Evolutionary conservation across 1,140 invertebrate genomes (phyloP), one percentile per base, ranked within the genome.

Genomic region (Formica exsecta): DNA sequence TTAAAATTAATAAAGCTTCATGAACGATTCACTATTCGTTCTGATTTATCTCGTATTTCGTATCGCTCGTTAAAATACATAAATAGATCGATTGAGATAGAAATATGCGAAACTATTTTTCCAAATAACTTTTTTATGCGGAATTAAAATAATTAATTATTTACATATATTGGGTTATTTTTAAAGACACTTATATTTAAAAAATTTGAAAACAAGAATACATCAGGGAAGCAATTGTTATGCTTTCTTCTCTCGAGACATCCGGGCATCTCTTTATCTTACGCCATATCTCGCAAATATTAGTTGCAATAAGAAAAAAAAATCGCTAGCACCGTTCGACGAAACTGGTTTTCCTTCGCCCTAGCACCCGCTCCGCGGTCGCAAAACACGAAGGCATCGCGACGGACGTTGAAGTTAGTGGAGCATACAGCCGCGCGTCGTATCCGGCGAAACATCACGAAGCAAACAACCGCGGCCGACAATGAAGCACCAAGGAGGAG

Each of bases 381-480:
- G 36, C 51, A 44, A 75, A 74, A 2, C 61, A 64, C 81, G 64
- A 86, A 89, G 87, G 89, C 84, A 38, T 65, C 44, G 85, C 36
- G 61, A 65, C 38, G 66, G 65, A 80, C 16, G 48, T 80, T 29
- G 19, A 70, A 89, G 77, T 89, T 89, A 89, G 77, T 86, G 89
- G 84, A 87, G 87, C 89, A 57, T 89, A 70, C 61, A 75, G 73
- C 85, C 84, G 77, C 44, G 54, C 74, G 48, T 74, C 19, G 65
- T 86, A 90, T 89, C 87, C 87, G 85, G 87, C 68, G 54, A 87
- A 84, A 84, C 51, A 64, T 51, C 71, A 81, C 64, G 51, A 61
- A 76, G 70, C 44, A 54, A 76, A 65, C 32, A 90, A 48, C 77
- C 61, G 70, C 22, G 36, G 61, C 5, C 73, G 79, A 89, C 89